A percentile compares a stretch with the other conserved stretches of the same genome.
Evolutionary conservation across 1,140 invertebrate species (phyloP).

Genomic region (Paraescarpia echinospica): DNA sequence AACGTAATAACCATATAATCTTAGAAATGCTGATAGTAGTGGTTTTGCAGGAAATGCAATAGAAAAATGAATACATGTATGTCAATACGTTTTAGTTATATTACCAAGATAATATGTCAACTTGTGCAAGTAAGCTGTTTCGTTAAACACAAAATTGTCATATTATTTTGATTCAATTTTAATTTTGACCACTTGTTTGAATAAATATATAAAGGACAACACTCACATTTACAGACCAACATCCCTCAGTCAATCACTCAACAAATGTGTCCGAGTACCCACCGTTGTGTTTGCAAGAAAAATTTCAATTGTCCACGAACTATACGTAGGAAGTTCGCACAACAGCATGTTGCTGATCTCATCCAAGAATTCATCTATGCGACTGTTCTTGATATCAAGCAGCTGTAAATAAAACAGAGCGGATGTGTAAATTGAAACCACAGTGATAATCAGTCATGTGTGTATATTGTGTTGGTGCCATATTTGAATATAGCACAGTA

Average conservation of each 20-base stretch:
- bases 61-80: no score
- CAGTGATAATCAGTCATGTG: neutral
- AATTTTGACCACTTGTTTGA: no score
- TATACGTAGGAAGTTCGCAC: constrained; percentile 72
- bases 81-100: no score
- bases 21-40: no score
- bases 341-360: constrained; percentile 81
- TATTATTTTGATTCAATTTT: no score
- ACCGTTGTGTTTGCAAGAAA: constrained; percentile 75
- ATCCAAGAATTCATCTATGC: constrained; percentile 80
- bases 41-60: no score
- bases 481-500: neutral
- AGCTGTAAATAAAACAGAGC: constrained; percentile 52
- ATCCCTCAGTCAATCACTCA: neutral
- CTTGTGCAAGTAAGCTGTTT: no score
- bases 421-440: constrained; percentile 63
- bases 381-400: constrained; percentile 84
- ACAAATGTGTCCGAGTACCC: neutral
- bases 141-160: no score
- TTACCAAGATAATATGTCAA: no score
- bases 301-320: constrained; percentile 80
- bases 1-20: no score
- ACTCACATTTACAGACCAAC: no score
- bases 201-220: no score
- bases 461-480: neutral